Percentiles rank a stretch among this genome's conserved stretches.
Conservation (phyloP, 2,113 vertebrate genomes). For the Petromus typicus region DNA sequence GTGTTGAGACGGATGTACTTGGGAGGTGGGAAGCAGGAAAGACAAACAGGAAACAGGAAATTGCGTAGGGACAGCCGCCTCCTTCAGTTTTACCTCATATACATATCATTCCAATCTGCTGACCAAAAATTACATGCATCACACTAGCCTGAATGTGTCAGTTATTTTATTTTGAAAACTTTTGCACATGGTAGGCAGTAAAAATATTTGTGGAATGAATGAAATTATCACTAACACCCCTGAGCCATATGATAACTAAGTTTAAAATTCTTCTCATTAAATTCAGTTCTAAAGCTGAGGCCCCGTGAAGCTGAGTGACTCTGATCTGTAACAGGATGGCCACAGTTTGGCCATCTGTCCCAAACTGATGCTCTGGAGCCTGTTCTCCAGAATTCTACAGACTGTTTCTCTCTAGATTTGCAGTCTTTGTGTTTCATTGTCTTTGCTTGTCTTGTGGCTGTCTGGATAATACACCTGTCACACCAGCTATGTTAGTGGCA, state of each 20-base stretch:
- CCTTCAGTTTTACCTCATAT: neutral
- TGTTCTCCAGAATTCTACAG: neutral
- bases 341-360: slow-evolving; percentile 40
- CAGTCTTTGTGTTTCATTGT: neutral
- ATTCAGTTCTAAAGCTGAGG: slow-evolving; percentile 43
- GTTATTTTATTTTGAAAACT: slow-evolving; percentile 73
- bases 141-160: slow-evolving; percentile 15
- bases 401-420: neutral
- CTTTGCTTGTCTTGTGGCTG: neutral
- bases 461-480: no score
- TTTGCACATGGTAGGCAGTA: slow-evolving; percentile 79
- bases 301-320: neutral
- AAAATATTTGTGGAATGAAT: slow-evolving; percentile 81
- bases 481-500: rapidly evolving
- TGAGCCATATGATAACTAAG: slow-evolving; percentile 76
- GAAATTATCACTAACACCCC: slow-evolving; percentile 82
- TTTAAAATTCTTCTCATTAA: slow-evolving; percentile 71
- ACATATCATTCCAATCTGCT: neutral
- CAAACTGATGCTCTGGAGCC: neutral
- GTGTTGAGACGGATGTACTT: neutral
- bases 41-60: neutral
- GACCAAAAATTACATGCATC: neutral
- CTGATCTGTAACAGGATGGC: neutral
- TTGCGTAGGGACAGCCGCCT: rapidly evolving
- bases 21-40: neutral